Evolutionary conservation across 1,140 invertebrate species (phyloP).

Genomic region (Sesamia nonagrioides): DNA sequence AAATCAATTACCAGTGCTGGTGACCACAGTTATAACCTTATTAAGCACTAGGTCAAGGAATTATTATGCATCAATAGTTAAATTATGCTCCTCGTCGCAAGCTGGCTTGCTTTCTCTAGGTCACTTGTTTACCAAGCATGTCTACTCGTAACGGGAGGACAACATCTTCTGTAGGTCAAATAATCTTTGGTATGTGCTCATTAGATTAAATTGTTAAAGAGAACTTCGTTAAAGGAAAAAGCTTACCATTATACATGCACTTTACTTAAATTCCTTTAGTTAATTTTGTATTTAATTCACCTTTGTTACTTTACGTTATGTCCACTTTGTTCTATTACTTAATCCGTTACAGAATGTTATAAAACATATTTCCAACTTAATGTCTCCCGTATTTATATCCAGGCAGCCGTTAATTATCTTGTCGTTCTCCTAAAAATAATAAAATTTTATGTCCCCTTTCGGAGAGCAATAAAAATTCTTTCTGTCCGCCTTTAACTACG

Average conservation of each 20-base stretch:
- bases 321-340: conserved; percentile 24
- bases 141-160: conserved; percentile 57
- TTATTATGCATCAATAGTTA: conserved; percentile 49
- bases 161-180: conserved; percentile 45
- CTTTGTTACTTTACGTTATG: conserved; percentile 4
- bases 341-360: conserved; percentile 5
- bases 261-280: background rate
- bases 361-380: conserved; percentile 49
- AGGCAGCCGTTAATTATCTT: conserved; percentile 66
- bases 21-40: conserved; percentile 17
- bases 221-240: conserved; percentile 30
- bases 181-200: conserved; percentile 40
- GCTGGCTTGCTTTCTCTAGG: conserved; percentile 49
- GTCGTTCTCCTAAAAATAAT: conserved; percentile 67
- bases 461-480: conserved; percentile 81
- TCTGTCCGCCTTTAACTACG: conserved; percentile 71
- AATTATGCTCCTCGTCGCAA: conserved; percentile 25
- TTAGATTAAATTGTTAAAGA: conserved; percentile 45
- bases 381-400: conserved; percentile 46
- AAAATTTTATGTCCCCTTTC: conserved; percentile 79
- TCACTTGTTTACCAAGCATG: conserved; percentile 43
- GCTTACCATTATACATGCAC: conserved; percentile 15
- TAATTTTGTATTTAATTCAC: conserved; percentile 12
- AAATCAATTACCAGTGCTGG: conserved; percentile 23
- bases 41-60: conserved; percentile 49